phyloP scores from a whole-genome alignment of 2,113 vertebrate genomes.

The Ia io region DNA sequence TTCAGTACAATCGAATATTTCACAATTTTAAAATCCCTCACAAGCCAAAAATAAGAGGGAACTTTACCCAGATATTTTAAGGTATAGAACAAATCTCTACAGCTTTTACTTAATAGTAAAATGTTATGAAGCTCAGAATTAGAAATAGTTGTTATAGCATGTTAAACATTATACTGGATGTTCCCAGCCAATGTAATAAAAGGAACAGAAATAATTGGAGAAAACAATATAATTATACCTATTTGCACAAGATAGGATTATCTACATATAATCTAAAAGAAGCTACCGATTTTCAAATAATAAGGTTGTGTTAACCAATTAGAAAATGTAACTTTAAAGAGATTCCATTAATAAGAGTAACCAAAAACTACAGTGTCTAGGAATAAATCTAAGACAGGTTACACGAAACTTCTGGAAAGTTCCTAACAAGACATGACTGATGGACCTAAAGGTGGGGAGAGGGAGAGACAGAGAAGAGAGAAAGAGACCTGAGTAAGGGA shows the following conservation, averaged over 20 bases:
- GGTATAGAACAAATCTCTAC: background rate
- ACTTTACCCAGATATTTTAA: background rate
- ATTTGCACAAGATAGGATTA: background rate
- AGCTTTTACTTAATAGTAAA: slow-evolving; percentile 10
- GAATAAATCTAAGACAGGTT: background rate
- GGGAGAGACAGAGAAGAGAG: too few relatives aligned
- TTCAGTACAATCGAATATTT: background rate
- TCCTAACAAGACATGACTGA: background rate
- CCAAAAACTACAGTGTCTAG: background rate
- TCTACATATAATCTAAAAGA: background rate
- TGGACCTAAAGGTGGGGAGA: background rate
- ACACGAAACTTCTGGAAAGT: background rate
- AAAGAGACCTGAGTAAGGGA: background rate
- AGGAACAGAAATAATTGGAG: background rate
- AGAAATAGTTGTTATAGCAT: background rate
- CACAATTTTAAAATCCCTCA: background rate
- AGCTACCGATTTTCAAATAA: background rate
- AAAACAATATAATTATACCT: background rate
- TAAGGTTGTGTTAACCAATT: background rate
- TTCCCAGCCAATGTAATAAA: background rate
- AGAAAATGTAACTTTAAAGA: background rate
- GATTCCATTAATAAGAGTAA: background rate
- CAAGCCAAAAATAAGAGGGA: background rate
- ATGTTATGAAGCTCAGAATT: background rate
- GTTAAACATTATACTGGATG: background rate